A percentile compares a stretch with the other conserved stretches of the same genome.
These are phyloP conservation scores for Xyrauchen texanus DNA, from an alignment of 2,113 vertebrate species.

Conservation along the genomic window DNA sequence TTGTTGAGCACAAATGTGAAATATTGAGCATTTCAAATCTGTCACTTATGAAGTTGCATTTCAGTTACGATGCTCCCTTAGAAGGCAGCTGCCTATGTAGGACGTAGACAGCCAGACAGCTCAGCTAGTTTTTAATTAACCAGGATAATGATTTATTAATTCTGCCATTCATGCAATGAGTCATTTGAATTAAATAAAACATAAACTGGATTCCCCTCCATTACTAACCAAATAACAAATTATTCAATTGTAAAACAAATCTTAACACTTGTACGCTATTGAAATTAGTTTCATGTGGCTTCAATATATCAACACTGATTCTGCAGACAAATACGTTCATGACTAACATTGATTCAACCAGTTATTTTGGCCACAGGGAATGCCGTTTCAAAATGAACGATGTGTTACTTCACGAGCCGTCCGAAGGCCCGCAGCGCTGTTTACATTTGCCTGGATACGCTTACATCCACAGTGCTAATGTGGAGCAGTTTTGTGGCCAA, in stretches of 20 bases:
- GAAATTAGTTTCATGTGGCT: slow-evolving; percentile 6
- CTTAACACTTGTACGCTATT: background rate
- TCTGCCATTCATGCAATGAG: no score
- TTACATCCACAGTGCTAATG: slow-evolving; percentile 48
- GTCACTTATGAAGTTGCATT: no score
- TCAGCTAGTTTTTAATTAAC: no score
- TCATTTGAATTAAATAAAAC: background rate
- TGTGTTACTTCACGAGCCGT: slow-evolving; percentile 18
- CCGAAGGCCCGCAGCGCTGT: slow-evolving; percentile 29
- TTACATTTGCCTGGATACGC: slow-evolving; percentile 42
- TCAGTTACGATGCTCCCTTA: no score
- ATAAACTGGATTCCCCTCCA: background rate
- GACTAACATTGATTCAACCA: background rate
- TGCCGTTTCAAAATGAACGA: slow-evolving; percentile 14
- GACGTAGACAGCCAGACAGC: no score
- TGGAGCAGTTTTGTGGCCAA: slow-evolving; percentile 50
- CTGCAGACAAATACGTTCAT: background rate
- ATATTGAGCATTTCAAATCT: no score
- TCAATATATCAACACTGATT: background rate
- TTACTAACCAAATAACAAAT: slow-evolving; percentile 7
- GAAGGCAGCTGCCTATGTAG: no score
- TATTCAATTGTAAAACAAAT: background rate
- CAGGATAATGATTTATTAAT: no score
- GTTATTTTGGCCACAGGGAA: background rate
- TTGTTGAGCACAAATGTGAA: no score